Percentiles rank a stretch among this genome's conserved stretches.
These are phyloP conservation scores for Neogale vison DNA, from an alignment of 2,113 vertebrate genomes.

Conservation along the genomic window DNA sequence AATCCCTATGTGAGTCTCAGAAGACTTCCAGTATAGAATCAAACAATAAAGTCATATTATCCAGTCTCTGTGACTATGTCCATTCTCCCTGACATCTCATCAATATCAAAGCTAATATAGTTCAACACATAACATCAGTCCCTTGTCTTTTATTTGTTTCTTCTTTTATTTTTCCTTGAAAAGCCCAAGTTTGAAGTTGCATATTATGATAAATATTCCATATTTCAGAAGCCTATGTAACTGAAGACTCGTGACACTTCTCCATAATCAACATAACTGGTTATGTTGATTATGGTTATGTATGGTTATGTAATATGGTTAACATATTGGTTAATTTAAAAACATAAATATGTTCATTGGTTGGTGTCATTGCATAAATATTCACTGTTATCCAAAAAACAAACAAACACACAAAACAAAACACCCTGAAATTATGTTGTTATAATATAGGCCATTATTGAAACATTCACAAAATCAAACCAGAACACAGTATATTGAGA, in stretches of 20 bases:
- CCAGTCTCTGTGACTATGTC: background rate
- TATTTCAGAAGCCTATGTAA: conserved; percentile 9
- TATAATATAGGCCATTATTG: background rate
- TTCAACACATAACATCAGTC: background rate
- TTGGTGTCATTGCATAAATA: conserved; percentile 32
- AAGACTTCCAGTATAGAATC: conserved; percentile 1
- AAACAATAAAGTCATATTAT: conserved; percentile 48
- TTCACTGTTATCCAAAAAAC: conserved; percentile 37
- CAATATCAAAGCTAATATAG: conserved; percentile 17
- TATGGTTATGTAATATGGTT: no score
- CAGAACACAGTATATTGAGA: background rate
- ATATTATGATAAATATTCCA: background rate
- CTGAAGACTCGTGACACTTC: background rate
- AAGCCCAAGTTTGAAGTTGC: background rate
- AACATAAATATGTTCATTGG: conserved; percentile 22
- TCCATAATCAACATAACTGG: conserved; percentile 54
- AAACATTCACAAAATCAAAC: background rate
- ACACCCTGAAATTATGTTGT: background rate
- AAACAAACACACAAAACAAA: no score
- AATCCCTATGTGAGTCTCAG: conserved; percentile 29
- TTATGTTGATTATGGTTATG: no score
- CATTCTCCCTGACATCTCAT: background rate
- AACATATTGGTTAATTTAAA: conserved; percentile 40
- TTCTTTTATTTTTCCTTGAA: background rate
- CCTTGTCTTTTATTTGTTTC: background rate